Base-by-base conservation (phyloP, 1,140 invertebrate species). In the Chlorops oryzae region DNA sequence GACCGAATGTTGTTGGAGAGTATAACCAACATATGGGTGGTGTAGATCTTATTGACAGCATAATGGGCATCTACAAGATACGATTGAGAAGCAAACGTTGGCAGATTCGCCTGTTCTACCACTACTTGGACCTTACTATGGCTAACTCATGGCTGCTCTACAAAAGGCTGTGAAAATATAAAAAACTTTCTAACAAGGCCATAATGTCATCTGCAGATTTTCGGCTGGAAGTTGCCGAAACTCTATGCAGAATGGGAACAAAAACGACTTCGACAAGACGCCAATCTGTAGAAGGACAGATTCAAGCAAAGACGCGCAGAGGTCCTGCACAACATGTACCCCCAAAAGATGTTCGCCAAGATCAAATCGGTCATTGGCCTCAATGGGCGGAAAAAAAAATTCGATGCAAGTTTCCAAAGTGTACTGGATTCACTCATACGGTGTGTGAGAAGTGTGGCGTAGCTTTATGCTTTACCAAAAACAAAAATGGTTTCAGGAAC, bases 51-150 rank as follows among this genome's bases (percentile, higher is more conserved):
- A 47, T 65, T 17, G 59, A 67, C 49, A 58, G 59, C 49, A 58
- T 62, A 17, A 59, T 65, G 59, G 57, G 52, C 0, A 50, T 21
- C 13, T 64, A 66, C 25, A 61, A 66, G 28, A 68, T 65, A 52
- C 43, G 25, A 23, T 24, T 62, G 37, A 51, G 35, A n/a, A 50
- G 35, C 22, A 50, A 41, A 50, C 13, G 27, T 5, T 42, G 24
- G 18, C 27, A 38, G n/a, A 17, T 18, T 12, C 45, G 57, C 5
- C 21, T 68, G 9, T 68, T 68, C 44, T 61, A 64, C 28, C 63
- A 68, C 20, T 45, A 61, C 20, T 50, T 66, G 27, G 59, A 66
- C 27, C 40, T 68, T 10, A 52, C 57, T 2, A 47, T 65, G 39
- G 47, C 55, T 13, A 68, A 66, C 51, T 21, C 61, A 2, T 66